Evolutionary conservation across 2,113 vertebrate species (phyloP).

Genomic region (Pagrus major): DNA sequence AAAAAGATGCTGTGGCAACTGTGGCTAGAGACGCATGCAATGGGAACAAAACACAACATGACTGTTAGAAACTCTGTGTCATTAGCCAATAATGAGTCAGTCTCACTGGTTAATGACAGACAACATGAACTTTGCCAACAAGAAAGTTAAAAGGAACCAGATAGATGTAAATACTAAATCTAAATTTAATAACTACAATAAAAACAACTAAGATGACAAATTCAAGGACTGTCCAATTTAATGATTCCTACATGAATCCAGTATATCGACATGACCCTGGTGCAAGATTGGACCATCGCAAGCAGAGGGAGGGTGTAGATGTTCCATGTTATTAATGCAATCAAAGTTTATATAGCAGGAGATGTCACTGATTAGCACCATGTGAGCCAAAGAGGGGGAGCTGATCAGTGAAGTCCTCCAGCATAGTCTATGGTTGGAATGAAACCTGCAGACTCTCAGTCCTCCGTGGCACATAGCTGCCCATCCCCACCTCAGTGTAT

Average conservation of each 20-base stretch:
- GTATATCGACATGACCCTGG: not conserved
- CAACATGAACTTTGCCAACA: not conserved
- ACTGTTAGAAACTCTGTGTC: not conserved
- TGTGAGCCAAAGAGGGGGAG: conserved; percentile 18
- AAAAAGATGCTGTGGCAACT: not conserved
- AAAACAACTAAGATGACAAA: not conserved
- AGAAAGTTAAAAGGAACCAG: not conserved
- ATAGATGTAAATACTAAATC: not conserved
- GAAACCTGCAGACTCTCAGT: conserved; percentile 27
- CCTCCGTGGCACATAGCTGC: conserved; percentile 9
- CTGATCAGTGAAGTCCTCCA: conserved; percentile 33
- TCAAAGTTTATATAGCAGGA: not conserved
- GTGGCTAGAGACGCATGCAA: not conserved
- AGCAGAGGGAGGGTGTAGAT: not conserved
- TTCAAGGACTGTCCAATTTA: not conserved
- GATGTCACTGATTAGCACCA: conserved; percentile 36
- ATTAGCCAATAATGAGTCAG: not conserved
- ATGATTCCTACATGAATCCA: not conserved
- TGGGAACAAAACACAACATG: not conserved
- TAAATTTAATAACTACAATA: not conserved
- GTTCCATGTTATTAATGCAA: conserved; percentile 16
- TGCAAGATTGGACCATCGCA: not conserved
- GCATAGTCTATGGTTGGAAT: not conserved
- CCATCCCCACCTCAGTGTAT: conserved; percentile 10
- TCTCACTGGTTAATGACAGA: not conserved